phyloP scores from a whole-genome alignment of 2,888 invertebrate species.

The Ceriagrion tenellum region DNA sequence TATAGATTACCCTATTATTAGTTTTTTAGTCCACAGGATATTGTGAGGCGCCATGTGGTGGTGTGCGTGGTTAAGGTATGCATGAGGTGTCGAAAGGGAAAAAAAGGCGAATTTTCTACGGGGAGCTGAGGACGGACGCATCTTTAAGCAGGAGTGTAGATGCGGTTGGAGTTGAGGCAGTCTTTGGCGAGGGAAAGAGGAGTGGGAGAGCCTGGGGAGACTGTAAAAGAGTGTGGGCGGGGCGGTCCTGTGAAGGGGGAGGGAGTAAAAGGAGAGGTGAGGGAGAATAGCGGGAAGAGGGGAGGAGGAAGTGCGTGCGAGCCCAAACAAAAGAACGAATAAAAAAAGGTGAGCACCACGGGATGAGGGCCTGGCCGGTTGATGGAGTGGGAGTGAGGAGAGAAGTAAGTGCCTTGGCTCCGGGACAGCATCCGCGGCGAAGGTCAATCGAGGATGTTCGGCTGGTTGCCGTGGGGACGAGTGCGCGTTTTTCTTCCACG shows the following conservation, averaged over 20 bases:
- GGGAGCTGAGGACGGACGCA: no score
- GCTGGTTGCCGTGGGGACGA: not conserved
- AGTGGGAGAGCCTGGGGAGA: not conserved
- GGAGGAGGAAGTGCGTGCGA: slow-evolving; percentile 17
- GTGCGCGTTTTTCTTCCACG: not conserved
- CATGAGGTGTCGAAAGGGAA: no score
- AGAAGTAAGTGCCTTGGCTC: not conserved
- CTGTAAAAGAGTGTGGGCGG: not conserved
- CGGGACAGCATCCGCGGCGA: slow-evolving; percentile 31
- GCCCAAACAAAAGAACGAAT: slow-evolving; percentile 31
- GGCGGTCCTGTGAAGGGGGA: not conserved
- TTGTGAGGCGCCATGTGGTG: no score
- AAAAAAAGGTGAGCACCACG: not conserved
- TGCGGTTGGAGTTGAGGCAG: slow-evolving; percentile 5
- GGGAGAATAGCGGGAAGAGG: not conserved
- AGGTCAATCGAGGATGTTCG: not conserved
- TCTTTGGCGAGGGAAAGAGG: not conserved
- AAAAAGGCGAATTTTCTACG: no score
- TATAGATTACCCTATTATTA: no score
- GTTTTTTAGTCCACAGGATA: no score
- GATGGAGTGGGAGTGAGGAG: not conserved
- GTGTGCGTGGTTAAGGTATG: no score
- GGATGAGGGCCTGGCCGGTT: not conserved
- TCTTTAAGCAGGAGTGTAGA: not conserved
- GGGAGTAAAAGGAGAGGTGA: not conserved